These are phyloP conservation scores for Callorhinus ursinus DNA, from an alignment of 2,113 vertebrate genomes.

Conservation along the genomic window DNA sequence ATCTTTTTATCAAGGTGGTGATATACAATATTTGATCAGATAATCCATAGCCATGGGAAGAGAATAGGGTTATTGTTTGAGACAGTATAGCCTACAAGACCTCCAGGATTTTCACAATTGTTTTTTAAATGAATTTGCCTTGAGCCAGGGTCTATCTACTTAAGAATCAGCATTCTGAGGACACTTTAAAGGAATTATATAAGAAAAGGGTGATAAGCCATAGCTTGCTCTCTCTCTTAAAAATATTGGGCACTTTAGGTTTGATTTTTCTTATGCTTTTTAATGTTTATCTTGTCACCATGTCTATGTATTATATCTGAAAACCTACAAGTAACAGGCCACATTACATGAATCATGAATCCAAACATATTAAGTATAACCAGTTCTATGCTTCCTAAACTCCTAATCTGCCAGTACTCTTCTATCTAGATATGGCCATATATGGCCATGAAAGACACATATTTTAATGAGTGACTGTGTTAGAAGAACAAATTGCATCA, in stretches of 20 bases:
- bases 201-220: not conserved
- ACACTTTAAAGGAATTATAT: not conserved
- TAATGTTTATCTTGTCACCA: not conserved
- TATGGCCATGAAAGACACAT: not conserved
- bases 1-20: not conserved
- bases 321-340: not conserved
- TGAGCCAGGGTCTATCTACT: not conserved
- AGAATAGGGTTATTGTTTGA: not conserved
- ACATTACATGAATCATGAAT: not conserved
- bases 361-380: not conserved
- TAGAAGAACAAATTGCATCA: not conserved
- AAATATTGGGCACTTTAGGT: not conserved
- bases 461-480: not conserved
- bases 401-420: not conserved
- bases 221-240: not conserved
- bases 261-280: not conserved
- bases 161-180: not conserved
- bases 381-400: slow-evolving; percentile 7
- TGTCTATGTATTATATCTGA: not conserved
- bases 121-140: not conserved
- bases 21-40: not conserved
- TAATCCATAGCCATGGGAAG: not conserved
- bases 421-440: not conserved
- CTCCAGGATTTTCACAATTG: not conserved
- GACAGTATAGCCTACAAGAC: not conserved